Evolutionary conservation across 2,888 invertebrate species (phyloP).

Genomic region (Lasius fuliginosus): DNA sequence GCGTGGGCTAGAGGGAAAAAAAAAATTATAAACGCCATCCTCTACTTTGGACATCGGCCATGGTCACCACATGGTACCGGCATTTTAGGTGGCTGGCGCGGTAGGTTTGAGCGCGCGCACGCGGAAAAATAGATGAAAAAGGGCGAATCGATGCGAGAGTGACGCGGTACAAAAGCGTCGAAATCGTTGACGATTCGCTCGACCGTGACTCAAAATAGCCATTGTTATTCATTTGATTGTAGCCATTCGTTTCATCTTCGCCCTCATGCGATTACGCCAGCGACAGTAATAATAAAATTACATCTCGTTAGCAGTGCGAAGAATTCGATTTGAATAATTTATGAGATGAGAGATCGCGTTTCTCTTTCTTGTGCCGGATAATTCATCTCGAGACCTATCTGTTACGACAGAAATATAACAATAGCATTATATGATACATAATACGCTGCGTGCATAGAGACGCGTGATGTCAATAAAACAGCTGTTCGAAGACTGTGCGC

Average conservation of each 20-base stretch:
- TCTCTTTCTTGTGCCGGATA: neutral
- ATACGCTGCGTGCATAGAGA: neutral
- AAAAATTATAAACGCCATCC: conserved; percentile 49
- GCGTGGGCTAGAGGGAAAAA: neutral
- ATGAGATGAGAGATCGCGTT: neutral
- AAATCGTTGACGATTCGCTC: conserved; percentile 58
- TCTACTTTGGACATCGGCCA: conserved; percentile 56
- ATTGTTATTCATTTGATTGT: conserved; percentile 64
- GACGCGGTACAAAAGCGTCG: conserved; percentile 60
- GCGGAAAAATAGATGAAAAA: conserved; percentile 52
- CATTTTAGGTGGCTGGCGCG: conserved; percentile 43
- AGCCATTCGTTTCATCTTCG: conserved; percentile 31
- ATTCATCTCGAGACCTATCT: neutral
- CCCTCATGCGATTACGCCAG: conserved; percentile 39
- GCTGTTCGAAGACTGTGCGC: conserved; percentile 57
- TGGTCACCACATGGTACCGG: conserved; percentile 50
- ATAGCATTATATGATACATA: neutral
- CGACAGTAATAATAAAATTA: conserved; percentile 56
- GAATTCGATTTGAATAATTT: conserved; percentile 8
- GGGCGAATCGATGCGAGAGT: conserved; percentile 47
- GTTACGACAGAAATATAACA: neutral
- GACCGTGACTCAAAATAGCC: conserved; percentile 64
- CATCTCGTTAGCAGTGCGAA: neutral
- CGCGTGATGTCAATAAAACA: neutral
- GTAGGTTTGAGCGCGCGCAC: conserved; percentile 45